These are phyloP conservation scores for Coreoperca whiteheadi DNA, from an alignment of 2,113 vertebrate species.

Conservation along the genomic window DNA sequence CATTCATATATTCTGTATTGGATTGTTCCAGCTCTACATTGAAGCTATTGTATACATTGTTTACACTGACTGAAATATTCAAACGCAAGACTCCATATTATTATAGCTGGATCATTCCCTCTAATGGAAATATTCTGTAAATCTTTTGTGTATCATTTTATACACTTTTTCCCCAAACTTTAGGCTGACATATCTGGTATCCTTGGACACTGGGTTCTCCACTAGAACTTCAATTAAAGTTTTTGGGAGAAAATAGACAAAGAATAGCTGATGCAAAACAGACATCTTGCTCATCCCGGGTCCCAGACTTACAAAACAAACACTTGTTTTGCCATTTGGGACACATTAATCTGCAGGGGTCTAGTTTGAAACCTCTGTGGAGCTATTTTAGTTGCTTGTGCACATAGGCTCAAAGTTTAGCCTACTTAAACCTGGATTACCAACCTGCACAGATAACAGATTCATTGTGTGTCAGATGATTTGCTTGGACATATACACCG, in stretches of 20 bases:
- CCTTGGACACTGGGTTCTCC: not conserved
- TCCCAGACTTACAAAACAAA: not conserved
- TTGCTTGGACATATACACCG: not conserved
- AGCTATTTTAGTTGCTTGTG: not conserved
- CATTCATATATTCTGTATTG: not conserved
- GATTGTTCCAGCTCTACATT: not conserved
- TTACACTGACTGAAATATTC: not conserved
- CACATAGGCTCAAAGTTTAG: not conserved
- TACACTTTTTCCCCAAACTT: not conserved
- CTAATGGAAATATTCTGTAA: not conserved
- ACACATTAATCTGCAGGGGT: not conserved
- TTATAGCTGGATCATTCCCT: not conserved
- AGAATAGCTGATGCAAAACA: not conserved
- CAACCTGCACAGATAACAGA: not conserved
- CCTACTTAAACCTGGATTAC: not conserved
- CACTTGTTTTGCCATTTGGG: not conserved
- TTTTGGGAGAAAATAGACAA: not conserved
- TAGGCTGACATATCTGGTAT: not conserved
- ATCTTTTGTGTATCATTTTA: not conserved
- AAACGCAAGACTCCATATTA: not conserved
- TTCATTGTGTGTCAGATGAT: not conserved
- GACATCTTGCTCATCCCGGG: not conserved
- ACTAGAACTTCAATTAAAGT: conserved; percentile 5
- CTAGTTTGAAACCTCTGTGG: not conserved
- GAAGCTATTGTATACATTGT: not conserved